Conservation (phyloP, 2,113 vertebrate genomes). For the Atractosteus spatula region DNA sequence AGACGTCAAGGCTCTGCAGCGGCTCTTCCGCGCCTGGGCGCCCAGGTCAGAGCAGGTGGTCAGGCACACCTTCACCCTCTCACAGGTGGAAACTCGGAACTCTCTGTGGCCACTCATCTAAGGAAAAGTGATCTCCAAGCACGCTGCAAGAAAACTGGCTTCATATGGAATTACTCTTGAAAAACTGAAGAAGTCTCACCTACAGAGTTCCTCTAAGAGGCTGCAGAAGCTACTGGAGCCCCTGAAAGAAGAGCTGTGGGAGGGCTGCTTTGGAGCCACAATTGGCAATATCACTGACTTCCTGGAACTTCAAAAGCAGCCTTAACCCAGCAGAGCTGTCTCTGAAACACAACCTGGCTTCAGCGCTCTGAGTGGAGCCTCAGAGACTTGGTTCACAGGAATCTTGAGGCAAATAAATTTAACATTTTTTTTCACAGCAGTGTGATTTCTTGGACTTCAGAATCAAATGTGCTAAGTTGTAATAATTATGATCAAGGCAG, state of each 20-base stretch:
- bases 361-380: no score
- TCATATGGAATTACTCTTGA: background rate
- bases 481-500: no score
- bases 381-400: no score
- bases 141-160: background rate
- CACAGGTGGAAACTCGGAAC: constrained; percentile 2
- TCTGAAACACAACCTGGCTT: no score
- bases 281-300: background rate
- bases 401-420: no score
- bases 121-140: background rate
- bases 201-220: background rate
- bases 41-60: background rate
- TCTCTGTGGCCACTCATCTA: constrained; percentile 3
- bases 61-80: constrained; percentile 13
- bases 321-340: background rate
- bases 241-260: background rate
- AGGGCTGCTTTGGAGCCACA: background rate
- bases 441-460: no score
- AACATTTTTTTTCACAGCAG: no score
- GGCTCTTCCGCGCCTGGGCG: constrained; percentile 30
- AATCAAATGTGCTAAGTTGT: no score
- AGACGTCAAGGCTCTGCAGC: constrained; percentile 46
- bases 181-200: background rate
- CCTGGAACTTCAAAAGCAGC: background rate
- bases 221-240: background rate